Evolutionary conservation across 2,797 vertebrate genomes (phyloP), one percentile per base, ranked within the genome.

Genomic region (Poeciliopsis infans): DNA sequence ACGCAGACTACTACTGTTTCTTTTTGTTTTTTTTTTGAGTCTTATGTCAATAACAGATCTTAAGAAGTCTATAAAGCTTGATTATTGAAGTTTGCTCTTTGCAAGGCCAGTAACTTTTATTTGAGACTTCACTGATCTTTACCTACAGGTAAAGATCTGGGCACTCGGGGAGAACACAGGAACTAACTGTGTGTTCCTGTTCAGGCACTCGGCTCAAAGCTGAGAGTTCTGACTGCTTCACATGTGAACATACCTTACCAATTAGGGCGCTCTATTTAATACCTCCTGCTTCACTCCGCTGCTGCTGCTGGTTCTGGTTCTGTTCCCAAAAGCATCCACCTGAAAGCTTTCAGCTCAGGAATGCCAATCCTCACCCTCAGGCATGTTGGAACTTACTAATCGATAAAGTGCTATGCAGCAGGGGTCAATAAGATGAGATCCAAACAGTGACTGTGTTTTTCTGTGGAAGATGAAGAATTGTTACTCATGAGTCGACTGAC

Each of bases 181-280:
- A 64, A 61, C 28, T 61, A 31, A 61, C 57, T 36, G 15, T 36
- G 31, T 61, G 18, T 64, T 64, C 6, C 61, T 39, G 31, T 66
- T 66, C 18, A 36, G 59, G 31, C 28, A 61, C 13, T 31, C n/a
- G n/a, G 25, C 55, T 31, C 12, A 15, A 59, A 59, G 57, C 57
- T 59, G n/a, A 61, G 57, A 6, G 33, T 64, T 23, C 51, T 53
- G 51, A 53, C 33, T 39, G 33, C 31, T 66, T 23, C 61, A 66
- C 61, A 66, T 66, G 7, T 39, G 31, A 39, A 39, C 61, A 66
- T 66, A 66, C 61, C 61, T 39, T 66, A 66, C 61, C 61, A 39
- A 66, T 39, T 66, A 66, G 61, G 61, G 61, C 3, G 7, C 13
- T 66, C 61, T 39, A 39, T 39, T 23, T 66, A 39, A 66, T 8